These are phyloP conservation scores for Dicaeum eximium DNA, from an alignment of 2,113 vertebrate species.

Conservation along the genomic window DNA sequence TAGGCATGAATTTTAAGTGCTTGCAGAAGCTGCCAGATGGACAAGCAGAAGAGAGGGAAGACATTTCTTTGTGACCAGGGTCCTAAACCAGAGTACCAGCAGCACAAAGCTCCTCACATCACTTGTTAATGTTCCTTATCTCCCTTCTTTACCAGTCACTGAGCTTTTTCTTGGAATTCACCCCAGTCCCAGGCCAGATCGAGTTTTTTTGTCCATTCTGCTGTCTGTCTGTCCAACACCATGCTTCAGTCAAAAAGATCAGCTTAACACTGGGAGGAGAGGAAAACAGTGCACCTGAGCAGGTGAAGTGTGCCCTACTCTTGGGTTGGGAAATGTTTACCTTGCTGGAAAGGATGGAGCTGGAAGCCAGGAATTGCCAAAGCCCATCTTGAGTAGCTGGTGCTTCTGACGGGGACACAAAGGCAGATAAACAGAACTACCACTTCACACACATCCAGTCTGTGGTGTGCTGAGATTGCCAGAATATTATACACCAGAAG, in stretches of 20 bases:
- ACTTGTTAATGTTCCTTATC: neutral
- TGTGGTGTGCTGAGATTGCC: neutral
- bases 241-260: neutral
- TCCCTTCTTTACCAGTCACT: neutral
- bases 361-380: neutral
- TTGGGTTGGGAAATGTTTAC: neutral
- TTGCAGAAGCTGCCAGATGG: constrained; percentile 23
- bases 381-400: neutral
- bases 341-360: neutral
- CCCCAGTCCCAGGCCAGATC: neutral
- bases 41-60: neutral
- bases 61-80: neutral
- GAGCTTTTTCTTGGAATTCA: neutral
- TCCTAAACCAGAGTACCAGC: neutral
- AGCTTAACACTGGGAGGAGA: neutral
- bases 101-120: neutral
- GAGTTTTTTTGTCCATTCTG: neutral
- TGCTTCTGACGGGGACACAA: neutral
- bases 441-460: neutral
- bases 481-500: neutral
- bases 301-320: neutral
- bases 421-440: neutral
- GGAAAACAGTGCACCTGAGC: neutral
- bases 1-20: neutral
- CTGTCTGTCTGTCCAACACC: neutral